These are phyloP conservation scores for Pterocles burchelli DNA, from an alignment of 2,113 vertebrate genomes.

Conservation along the genomic window DNA sequence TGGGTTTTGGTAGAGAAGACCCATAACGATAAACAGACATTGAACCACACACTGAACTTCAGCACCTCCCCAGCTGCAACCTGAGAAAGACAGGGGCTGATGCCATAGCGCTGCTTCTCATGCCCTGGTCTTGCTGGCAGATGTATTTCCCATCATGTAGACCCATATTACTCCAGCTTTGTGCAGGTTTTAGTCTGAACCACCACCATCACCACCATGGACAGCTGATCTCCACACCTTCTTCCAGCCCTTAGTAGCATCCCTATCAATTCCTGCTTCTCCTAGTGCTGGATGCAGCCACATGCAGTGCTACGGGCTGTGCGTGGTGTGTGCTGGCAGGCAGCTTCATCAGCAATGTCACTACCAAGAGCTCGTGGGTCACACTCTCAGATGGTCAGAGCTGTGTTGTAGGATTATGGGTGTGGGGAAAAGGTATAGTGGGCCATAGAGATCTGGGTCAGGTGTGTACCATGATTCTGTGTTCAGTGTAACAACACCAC, in stretches of 20 bases:
- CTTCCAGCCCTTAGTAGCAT: fast-evolving
- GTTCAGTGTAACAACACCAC: neutral
- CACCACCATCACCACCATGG: neutral
- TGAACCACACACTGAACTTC: neutral
- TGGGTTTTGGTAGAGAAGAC: neutral
- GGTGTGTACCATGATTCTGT: fast-evolving
- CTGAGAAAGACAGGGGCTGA: neutral
- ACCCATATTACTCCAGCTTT: too few relatives aligned
- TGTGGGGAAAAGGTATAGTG: neutral
- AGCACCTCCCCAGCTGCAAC: neutral
- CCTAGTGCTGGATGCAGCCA: fast-evolving
- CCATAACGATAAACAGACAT: neutral
- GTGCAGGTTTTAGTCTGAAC: neutral
- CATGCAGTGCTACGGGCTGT: fast-evolving
- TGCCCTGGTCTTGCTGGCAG: fast-evolving
- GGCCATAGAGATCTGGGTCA: neutral
- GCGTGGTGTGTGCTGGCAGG: neutral
- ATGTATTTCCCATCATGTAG: fast-evolving
- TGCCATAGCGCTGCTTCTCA: fast-evolving
- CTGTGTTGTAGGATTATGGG: too few relatives aligned
- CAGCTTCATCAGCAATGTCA: neutral
- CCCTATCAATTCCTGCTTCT: neutral
- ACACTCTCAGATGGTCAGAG: neutral
- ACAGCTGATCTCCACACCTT: neutral
- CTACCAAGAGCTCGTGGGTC: neutral